These are phyloP conservation scores for Muraenolepis orangiensis DNA, from an alignment of 2,797 vertebrate species.

Conservation along the genomic window DNA sequence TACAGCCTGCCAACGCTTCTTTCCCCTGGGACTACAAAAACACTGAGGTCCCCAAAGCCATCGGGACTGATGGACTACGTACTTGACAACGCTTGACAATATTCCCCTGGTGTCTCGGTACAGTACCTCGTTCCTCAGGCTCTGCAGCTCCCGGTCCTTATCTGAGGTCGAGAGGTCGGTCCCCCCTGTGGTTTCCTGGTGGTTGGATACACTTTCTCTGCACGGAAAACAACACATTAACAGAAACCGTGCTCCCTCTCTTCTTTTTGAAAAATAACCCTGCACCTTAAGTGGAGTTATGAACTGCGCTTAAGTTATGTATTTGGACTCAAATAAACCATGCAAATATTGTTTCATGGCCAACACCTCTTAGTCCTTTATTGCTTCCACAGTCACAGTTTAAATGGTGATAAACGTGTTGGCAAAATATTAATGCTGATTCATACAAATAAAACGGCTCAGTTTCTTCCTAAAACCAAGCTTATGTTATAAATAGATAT, in stretches of 20 bases:
- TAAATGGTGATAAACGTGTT: background rate
- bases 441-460: background rate
- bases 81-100: background rate
- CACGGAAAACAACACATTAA: constrained; percentile 33
- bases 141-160: constrained; percentile 88
- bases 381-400: background rate
- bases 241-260: background rate
- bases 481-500: background rate
- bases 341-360: no score
- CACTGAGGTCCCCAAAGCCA: background rate
- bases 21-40: background rate
- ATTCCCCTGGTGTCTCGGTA: no score
- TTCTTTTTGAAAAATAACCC: background rate
- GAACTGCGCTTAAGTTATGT: background rate
- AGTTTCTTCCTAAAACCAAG: background rate
- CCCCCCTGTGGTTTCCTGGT: constrained; percentile 75
- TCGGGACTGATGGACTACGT: background rate
- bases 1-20: background rate
- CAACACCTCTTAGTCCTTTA: background rate
- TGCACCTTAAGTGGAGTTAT: background rate
- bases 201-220: constrained; percentile 79
- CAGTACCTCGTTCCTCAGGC: constrained; percentile 89
- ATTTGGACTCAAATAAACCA: background rate
- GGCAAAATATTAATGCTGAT: background rate
- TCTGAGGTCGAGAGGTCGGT: constrained; percentile 81